These are phyloP conservation scores for Halcyon leucocephala DNA, from an alignment of 2,797 vertebrate species.

Conservation along the genomic window DNA sequence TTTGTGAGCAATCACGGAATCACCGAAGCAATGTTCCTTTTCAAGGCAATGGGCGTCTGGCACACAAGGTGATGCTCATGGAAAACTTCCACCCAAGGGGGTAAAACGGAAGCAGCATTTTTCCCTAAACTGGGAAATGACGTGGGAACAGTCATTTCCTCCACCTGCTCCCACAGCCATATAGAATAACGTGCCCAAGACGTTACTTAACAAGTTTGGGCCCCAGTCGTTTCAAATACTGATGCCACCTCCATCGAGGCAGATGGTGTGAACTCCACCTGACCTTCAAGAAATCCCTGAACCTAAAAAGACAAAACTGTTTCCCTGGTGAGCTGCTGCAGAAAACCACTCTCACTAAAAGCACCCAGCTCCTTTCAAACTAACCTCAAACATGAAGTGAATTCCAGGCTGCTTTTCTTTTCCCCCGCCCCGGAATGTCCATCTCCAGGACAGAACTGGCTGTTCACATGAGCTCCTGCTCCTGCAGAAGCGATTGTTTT, in stretches of 20 bases:
- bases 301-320: slow-evolving; percentile 55
- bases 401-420: slow-evolving; percentile 38
- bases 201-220: background rate
- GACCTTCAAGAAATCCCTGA: slow-evolving; percentile 53
- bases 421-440: slow-evolving; percentile 38
- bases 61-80: background rate
- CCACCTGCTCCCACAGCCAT: background rate
- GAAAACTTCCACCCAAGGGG: background rate
- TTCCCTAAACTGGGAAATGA: background rate
- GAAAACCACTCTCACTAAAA: slow-evolving; percentile 36
- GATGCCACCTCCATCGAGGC: background rate
- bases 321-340: slow-evolving; percentile 43
- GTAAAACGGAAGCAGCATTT: background rate
- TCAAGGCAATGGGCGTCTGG: fast-evolving
- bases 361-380: background rate
- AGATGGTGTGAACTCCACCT: background rate
- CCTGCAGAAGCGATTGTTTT: slow-evolving; percentile 62
- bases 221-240: background rate
- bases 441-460: slow-evolving; percentile 60
- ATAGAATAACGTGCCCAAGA: background rate
- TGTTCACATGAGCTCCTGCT: slow-evolving; percentile 29
- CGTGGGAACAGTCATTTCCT: fast-evolving
- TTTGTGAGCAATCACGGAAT: background rate
- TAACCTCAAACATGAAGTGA: slow-evolving; percentile 55
- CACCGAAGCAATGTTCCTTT: background rate